Evolutionary conservation across 2,113 vertebrate genomes (phyloP).

Genomic region (Calypte anna): DNA sequence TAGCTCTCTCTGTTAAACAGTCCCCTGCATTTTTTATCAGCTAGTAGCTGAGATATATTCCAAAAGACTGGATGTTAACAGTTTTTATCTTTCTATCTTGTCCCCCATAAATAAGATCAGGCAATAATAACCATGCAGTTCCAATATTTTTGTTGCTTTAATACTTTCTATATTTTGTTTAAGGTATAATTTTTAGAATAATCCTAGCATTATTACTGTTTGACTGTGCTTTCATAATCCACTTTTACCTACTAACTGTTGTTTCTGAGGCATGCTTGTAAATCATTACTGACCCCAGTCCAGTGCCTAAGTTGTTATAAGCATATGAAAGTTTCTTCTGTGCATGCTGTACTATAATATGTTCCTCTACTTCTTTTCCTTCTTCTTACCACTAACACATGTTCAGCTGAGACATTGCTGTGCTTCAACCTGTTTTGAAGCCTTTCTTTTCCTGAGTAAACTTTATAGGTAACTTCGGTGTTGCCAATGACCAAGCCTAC

Average conservation of each 20-base stretch:
- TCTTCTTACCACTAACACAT: rapidly evolving
- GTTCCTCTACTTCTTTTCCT: background rate
- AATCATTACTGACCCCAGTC: background rate
- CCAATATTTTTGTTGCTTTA: background rate
- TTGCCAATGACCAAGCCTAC: background rate
- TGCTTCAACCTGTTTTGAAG: background rate
- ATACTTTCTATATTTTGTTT: background rate
- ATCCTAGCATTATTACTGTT: background rate
- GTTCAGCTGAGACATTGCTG: rapidly evolving
- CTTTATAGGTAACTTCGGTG: background rate
- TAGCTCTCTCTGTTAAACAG: background rate
- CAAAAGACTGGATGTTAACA: background rate
- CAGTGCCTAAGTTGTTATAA: background rate
- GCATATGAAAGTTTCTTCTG: background rate
- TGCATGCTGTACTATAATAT: background rate
- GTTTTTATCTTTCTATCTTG: background rate
- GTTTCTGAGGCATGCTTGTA: background rate
- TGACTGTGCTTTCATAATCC: background rate
- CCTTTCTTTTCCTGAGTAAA: background rate
- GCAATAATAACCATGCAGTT: background rate
- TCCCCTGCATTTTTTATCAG: background rate
- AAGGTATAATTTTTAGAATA: background rate
- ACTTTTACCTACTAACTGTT: background rate
- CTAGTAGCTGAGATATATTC: background rate
- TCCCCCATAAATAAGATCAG: background rate